A percentile compares a stretch with the other conserved stretches of the same genome.
Conservation (phyloP, 2,113 vertebrate genomes). For the Anseranas semipalmata region DNA sequence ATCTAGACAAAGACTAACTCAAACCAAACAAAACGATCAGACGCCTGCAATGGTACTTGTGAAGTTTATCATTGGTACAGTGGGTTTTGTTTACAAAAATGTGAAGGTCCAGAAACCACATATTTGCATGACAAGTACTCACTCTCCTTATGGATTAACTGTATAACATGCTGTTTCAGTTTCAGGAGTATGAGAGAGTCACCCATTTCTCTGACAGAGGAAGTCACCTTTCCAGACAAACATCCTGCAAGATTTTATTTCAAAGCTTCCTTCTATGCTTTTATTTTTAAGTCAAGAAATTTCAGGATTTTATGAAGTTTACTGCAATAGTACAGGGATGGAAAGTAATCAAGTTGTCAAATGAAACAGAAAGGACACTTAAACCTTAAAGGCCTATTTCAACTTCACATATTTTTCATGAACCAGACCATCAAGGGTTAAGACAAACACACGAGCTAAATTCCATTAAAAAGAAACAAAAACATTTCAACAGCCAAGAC, state of each 20-base stretch:
- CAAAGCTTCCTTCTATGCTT: not conserved
- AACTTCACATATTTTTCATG: not conserved
- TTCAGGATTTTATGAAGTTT: not conserved
- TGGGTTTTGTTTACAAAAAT: not conserved
- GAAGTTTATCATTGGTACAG: not conserved
- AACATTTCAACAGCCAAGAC: not conserved
- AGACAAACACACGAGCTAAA: not conserved
- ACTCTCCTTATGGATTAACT: not conserved
- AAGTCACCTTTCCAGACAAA: not conserved
- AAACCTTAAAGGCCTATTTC: not conserved
- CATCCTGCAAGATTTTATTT: not conserved
- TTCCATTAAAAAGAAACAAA: not conserved
- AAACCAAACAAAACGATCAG: not conserved
- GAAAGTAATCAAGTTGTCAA: not conserved
- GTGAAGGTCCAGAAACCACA: not conserved
- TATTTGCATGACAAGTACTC: not conserved
- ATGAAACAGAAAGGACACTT: not conserved
- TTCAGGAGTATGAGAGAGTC: not conserved
- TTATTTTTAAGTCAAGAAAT: not conserved
- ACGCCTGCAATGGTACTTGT: not conserved
- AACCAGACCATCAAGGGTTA: not conserved
- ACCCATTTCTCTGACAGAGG: not conserved
- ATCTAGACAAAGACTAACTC: not conserved
- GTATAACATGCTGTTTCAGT: not conserved
- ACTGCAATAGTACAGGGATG: not conserved